Evolutionary conservation across 2,888 invertebrate species (phyloP).

Genomic region (Himalopsyche japonica): DNA sequence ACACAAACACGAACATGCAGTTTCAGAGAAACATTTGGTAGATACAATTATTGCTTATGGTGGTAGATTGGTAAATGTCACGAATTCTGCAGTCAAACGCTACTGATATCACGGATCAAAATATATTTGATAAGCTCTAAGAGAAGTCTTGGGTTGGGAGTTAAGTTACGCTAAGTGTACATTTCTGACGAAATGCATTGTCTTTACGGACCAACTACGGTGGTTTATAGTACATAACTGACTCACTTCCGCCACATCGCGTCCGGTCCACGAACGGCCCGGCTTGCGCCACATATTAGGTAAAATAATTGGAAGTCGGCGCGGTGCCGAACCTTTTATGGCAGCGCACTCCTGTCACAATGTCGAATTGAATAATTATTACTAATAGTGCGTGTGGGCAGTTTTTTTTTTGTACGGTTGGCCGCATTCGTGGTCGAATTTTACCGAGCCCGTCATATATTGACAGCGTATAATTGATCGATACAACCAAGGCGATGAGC

Average conservation of each 20-base stretch:
- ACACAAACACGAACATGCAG: not conserved
- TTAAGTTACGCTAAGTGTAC: no score
- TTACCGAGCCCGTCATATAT: not conserved
- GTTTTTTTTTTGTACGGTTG: not conserved
- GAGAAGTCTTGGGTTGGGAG: no score
- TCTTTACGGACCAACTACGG: no score
- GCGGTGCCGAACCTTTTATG: not conserved
- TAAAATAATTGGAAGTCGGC: not conserved
- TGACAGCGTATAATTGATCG: not conserved
- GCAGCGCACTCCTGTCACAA: not conserved
- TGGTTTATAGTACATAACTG: no score
- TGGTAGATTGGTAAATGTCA: not conserved
- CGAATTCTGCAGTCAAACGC: not conserved
- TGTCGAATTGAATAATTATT: not conserved
- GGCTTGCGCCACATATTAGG: not conserved
- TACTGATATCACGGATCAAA: no score
- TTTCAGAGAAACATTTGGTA: not conserved
- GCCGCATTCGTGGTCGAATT: not conserved
- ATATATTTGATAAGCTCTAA: no score
- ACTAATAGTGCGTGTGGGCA: not conserved
- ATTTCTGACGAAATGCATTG: no score
- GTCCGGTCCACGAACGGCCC: not conserved
- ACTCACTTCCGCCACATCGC: not conserved
- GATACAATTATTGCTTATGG: not conserved
- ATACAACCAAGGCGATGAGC: no score